phyloP scores from a whole-genome alignment of 2,888 invertebrate genomes.

The Rotaria socialis region DNA sequence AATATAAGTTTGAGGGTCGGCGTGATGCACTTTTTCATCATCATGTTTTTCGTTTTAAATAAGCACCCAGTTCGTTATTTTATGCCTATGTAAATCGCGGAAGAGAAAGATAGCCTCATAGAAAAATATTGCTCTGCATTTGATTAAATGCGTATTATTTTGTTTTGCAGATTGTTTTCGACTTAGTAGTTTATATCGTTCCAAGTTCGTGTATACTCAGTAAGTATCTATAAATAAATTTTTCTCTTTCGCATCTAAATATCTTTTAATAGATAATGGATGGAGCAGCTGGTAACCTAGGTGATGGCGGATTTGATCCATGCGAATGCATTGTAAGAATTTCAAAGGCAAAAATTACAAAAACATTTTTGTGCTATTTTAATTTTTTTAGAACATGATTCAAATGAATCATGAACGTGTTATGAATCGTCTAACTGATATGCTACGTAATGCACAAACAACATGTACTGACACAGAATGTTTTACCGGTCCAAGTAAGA shows the following conservation, averaged over 20 bases:
- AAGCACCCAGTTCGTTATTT: background rate
- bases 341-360: no score
- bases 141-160: background rate
- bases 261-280: background rate
- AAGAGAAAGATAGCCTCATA: background rate
- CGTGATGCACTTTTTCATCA: background rate
- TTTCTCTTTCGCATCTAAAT: background rate
- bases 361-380: background rate
- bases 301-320: conserved; percentile 21
- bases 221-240: background rate
- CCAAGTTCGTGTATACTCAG: background rate
- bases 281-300: background rate
- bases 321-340: conserved; percentile 27
- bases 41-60: background rate
- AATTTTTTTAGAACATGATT: background rate
- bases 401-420: conserved; percentile 26
- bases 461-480: conserved; percentile 25
- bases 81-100: background rate
- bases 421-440: background rate
- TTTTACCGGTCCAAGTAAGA: conserved; percentile 30
- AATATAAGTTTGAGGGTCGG: background rate
- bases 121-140: background rate
- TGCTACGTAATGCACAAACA: conserved; percentile 33
- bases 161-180: background rate
- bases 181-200: background rate